Conservation (phyloP, 2,888 invertebrate species). For the Temnothorax unifasciatus region DNA sequence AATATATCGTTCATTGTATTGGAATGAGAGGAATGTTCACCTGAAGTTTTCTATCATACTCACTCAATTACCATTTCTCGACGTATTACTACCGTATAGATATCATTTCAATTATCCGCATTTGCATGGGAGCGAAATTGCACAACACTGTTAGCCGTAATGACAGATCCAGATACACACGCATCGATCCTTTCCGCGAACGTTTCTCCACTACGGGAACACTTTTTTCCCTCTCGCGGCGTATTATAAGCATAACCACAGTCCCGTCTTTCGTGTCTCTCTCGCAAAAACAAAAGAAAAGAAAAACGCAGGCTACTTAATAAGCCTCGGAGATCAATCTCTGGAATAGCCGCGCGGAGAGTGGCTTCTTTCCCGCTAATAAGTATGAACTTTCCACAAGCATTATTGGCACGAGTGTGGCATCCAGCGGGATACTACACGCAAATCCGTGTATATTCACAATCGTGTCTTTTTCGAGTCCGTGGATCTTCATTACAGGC, state of each 20-base stretch:
- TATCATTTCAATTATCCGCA: constrained; percentile 40
- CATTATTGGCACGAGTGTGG: constrained; percentile 54
- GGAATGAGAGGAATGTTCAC: too few relatives aligned
- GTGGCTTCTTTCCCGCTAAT: constrained; percentile 42
- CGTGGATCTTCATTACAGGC: constrained; percentile 65
- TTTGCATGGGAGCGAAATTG: constrained; percentile 31
- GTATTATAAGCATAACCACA: constrained; percentile 21
- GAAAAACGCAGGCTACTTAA: constrained; percentile 25
- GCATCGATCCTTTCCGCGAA: constrained; percentile 39
- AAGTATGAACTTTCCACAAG: constrained; percentile 64
- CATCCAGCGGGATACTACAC: background rate
- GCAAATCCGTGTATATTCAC: constrained; percentile 48
- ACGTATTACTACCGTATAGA: constrained; percentile 25
- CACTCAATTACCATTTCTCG: constrained; percentile 34
- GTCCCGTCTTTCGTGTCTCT: constrained; percentile 22
- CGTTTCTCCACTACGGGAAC: background rate
- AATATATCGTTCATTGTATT: background rate
- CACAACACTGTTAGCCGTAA: constrained; percentile 39
- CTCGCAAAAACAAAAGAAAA: background rate
- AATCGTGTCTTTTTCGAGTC: constrained; percentile 43
- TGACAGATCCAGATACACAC: constrained; percentile 43
- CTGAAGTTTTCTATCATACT: constrained; percentile 8
- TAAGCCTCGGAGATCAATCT: constrained; percentile 37
- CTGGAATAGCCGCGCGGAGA: constrained; percentile 5
- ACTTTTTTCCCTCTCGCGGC: constrained; percentile 16